Conservation (phyloP, 1,140 invertebrate genomes). For the Achatina immaculata region DNA sequence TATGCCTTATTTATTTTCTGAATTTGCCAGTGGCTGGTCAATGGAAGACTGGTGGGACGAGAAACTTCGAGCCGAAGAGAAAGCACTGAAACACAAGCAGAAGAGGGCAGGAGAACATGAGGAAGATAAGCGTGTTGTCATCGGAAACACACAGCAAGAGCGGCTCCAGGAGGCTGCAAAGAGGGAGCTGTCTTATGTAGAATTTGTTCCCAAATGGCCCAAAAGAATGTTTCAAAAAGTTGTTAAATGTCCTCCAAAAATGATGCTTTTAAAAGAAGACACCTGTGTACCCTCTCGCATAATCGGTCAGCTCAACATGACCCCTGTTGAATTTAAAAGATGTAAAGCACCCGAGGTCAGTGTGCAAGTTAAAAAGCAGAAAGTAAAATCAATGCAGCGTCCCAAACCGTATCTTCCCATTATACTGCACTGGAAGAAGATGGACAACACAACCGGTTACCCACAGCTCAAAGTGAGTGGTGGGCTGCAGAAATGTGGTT, state of each 20-base stretch:
- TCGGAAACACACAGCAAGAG: conserved; percentile 11
- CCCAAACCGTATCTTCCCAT: conserved; percentile 30
- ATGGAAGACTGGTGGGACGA: conserved; percentile 31
- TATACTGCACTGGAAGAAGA: conserved; percentile 32
- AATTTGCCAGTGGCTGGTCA: conserved; percentile 28
- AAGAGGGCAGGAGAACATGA: background rate
- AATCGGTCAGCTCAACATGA: conserved; percentile 9
- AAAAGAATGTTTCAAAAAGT: background rate
- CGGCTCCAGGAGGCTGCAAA: conserved; percentile 19
- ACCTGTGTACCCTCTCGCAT: background rate
- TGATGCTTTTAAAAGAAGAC: background rate
- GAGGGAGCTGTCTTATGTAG: background rate
- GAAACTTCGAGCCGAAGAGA: conserved; percentile 17
- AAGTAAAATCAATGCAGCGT: background rate
- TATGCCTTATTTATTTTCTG: no score
- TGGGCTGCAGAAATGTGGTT: background rate
- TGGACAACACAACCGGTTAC: conserved; percentile 13
- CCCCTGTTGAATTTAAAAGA: background rate
- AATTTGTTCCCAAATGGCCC: background rate
- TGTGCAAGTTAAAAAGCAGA: background rate
- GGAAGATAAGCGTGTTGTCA: background rate
- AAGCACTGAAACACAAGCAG: background rate
- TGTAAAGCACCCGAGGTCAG: background rate
- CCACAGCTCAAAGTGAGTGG: conserved; percentile 7
- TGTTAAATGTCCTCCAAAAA: background rate